Base-by-base conservation (phyloP, 2,113 vertebrate species). In the Tachysurus fulvidraco region DNA sequence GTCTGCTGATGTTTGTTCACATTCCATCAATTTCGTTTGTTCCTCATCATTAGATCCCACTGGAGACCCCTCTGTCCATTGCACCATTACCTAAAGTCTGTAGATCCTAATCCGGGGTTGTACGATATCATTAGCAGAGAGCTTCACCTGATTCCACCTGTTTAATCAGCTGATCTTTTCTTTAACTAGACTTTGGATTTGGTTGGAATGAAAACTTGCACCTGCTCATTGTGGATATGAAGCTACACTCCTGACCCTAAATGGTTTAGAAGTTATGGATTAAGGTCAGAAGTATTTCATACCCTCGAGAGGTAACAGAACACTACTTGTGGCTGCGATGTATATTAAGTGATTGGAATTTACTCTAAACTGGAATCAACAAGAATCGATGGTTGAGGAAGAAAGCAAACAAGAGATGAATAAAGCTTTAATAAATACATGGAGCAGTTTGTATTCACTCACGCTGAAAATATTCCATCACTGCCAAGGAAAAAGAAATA, bases 401-500 rank as follows among this genome's bases (percentile, higher is more conserved):
- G 55, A 76, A 1, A 60, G 50, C 57, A 46, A 19, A 25, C 2
- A 36, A 13, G 6, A 30, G 10, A 8, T 36, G 41, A 44, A 10
- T 23, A 36, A 67, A 64, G 28, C 23, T 65, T 19, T 1, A 30
- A 28, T 54, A 14, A 52, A n/a, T n/a, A 52, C 28, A n/a, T 10
- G n/a, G 10, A n/a, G 65, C 19, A 23, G 17, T 7, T 55, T 23
- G 14, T 44, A 87, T 46, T 83, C 84, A 94, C 92, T 94, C 92
- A 93, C 88, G 21, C 82, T 67, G 21, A 73, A 21, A 88, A 88
- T 0, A 7, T 89, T 91, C 91, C n/a, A 91, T 46, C 62, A 91
- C 93, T 94, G 92, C 83, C 67, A 87, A 91, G 25, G 62, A 88
- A 16, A 80, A 87, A 84, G 80, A 93, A 55, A 90, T 79, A 92